phyloP scores from a whole-genome alignment of 2,113 vertebrate genomes.

The Colossoma macropomum region DNA sequence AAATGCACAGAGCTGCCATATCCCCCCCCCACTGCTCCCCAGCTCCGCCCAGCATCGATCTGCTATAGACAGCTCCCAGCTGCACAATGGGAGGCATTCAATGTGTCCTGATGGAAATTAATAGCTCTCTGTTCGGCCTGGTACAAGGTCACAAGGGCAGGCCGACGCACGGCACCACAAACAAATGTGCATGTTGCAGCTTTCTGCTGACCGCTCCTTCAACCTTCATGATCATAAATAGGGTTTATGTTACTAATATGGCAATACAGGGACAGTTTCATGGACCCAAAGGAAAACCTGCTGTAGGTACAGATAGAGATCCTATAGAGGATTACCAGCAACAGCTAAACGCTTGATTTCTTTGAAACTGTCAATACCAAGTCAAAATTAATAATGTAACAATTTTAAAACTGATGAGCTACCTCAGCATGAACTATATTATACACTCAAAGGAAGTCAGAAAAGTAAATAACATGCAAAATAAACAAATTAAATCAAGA shows the following conservation, averaged over 20 bases:
- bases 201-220: slow-evolving; percentile 28
- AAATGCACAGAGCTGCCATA: slow-evolving; percentile 46
- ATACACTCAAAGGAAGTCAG: too few species aligned
- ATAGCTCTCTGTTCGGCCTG: slow-evolving; percentile 48
- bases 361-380: neutral
- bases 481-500: too few species aligned
- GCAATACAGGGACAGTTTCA: neutral
- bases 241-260: slow-evolving; percentile 20
- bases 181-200: slow-evolving; percentile 5
- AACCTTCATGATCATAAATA: slow-evolving; percentile 5
- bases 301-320: neutral
- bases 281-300: slow-evolving; percentile 11
- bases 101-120: slow-evolving; percentile 55
- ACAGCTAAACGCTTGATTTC: neutral
- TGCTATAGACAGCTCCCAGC: slow-evolving; percentile 51
- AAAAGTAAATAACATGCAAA: too few species aligned
- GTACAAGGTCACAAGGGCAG: slow-evolving; percentile 43
- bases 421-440: too few species aligned
- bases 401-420: too few species aligned
- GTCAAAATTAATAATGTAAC: neutral
- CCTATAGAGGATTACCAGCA: neutral
- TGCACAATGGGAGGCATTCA: slow-evolving; percentile 58
- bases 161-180: slow-evolving; percentile 8
- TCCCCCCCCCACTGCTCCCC: slow-evolving; percentile 27
- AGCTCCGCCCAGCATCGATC: slow-evolving; percentile 65